A percentile compares a stretch with the other conserved stretches of the same genome.
Evolutionary conservation across 2,797 vertebrate species (phyloP).

Genomic region (Cossypha dichroa): DNA sequence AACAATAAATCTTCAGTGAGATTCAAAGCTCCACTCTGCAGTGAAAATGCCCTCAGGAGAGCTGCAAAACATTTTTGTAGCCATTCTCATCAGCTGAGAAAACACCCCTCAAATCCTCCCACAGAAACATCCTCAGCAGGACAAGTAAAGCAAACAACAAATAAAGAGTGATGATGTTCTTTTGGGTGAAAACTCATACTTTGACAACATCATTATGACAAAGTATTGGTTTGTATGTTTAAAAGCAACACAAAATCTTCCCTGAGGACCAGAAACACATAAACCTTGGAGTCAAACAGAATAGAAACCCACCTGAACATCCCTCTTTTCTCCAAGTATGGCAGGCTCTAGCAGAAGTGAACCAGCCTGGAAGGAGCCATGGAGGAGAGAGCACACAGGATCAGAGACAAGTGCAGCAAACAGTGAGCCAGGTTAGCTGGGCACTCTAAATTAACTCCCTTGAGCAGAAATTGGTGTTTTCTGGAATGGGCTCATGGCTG

Average conservation of each 20-base stretch:
- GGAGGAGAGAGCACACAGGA: fast-evolving
- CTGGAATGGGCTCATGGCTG: neutral
- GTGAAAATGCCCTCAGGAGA: neutral
- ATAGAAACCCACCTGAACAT: neutral
- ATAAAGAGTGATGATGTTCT: neutral
- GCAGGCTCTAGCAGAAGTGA: neutral
- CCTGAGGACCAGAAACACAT: neutral
- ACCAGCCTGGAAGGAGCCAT: neutral
- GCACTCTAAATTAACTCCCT: neutral
- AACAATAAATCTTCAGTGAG: neutral
- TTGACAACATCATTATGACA: neutral
- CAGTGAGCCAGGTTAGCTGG: neutral
- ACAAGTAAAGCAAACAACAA: neutral
- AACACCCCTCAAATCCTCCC: neutral
- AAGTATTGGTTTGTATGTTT: neutral
- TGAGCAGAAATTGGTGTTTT: neutral
- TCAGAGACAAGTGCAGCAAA: neutral
- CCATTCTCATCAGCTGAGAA: neutral
- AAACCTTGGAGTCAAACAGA: neutral
- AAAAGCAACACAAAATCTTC: neutral
- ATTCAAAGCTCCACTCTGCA: neutral
- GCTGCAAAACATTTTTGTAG: neutral
- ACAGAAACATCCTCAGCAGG: neutral
- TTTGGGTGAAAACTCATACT: neutral
- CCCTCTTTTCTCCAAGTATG: neutral